Evolutionary conservation across 2,113 vertebrate species (phyloP).

Genomic region (Sinosuthora webbiana): DNA sequence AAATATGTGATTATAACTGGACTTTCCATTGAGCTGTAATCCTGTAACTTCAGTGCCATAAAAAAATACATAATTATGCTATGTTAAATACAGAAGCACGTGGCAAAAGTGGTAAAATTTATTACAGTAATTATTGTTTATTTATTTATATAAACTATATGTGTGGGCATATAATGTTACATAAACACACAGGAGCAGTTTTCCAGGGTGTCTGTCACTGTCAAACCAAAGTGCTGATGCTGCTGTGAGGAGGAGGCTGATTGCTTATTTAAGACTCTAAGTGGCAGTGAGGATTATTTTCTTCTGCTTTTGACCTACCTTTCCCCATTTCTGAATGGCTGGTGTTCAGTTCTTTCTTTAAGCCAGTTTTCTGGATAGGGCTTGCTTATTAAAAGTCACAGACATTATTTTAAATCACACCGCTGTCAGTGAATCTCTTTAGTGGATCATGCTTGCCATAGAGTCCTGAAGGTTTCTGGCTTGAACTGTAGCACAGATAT

Average conservation of each 20-base stretch:
- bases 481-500: neutral
- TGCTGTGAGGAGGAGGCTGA: neutral
- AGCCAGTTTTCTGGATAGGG: neutral
- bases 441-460: neutral
- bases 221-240: neutral
- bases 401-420: neutral
- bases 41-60: neutral
- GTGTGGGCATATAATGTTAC: neutral
- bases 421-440: neutral
- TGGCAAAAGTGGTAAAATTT: neutral
- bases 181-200: neutral
- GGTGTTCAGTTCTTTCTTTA: neutral
- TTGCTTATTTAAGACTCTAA: neutral
- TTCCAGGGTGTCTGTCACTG: neutral
- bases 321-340: neutral
- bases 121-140: neutral
- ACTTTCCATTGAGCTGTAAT: neutral
- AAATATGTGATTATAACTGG: neutral
- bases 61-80: neutral
- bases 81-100: neutral
- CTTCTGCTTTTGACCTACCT: slow-evolving; percentile 29
- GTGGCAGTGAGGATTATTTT: neutral
- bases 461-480: neutral
- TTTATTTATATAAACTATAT: neutral
- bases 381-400: slow-evolving; percentile 13